phyloP scores from a whole-genome alignment of 2,797 vertebrate species.

The Argyrosomus regius region DNA sequence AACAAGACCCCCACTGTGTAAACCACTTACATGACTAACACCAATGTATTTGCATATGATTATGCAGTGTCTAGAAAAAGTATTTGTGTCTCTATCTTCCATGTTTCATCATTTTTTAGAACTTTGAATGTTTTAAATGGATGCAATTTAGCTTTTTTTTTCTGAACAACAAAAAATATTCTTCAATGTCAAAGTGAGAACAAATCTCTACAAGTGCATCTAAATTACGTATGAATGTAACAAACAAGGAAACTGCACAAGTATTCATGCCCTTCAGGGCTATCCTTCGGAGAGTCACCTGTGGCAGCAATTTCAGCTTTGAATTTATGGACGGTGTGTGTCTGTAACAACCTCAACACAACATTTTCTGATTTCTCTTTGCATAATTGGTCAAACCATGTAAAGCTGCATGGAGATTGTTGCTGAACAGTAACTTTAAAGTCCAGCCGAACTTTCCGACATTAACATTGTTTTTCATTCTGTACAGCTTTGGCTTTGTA shows the following conservation, averaged over 20 bases:
- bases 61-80: constrained; percentile 23
- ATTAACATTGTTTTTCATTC: not conserved
- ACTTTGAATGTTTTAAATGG: not conserved
- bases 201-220: constrained; percentile 11
- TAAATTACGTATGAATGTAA: constrained; percentile 5
- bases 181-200: constrained; percentile 1
- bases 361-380: not conserved
- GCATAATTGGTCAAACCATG: not conserved
- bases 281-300: not conserved
- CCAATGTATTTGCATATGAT: constrained; percentile 20
- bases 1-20: constrained; percentile 36
- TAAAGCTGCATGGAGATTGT: not conserved
- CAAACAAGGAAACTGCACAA: constrained; percentile 12
- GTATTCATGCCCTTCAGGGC: not conserved
- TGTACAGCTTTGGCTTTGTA: not conserved
- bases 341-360: not conserved
- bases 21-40: constrained; percentile 22
- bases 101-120: constrained; percentile 9
- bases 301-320: not conserved
- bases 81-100: constrained; percentile 11
- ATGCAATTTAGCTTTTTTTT: constrained; percentile 3
- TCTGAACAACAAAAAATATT: not conserved
- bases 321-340: not conserved
- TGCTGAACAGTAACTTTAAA: not conserved
- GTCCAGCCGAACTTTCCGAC: not conserved